phyloP scores from a whole-genome alignment of 1,140 invertebrate species.

The Megalopta genalis region DNA sequence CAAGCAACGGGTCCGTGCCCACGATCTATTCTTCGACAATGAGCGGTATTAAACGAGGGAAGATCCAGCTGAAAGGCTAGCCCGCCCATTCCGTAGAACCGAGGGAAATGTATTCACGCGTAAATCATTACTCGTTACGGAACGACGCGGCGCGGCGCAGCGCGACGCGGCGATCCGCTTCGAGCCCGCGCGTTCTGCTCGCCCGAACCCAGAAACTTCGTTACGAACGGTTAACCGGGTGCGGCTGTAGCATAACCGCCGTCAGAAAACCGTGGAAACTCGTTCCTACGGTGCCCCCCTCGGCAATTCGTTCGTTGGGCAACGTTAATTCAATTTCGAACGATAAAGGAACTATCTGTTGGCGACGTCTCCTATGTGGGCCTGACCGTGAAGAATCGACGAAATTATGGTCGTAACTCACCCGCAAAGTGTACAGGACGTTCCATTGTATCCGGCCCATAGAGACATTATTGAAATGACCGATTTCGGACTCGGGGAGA shows the following conservation, averaged over 20 bases:
- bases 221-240: slow-evolving; percentile 10
- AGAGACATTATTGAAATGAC: neutral
- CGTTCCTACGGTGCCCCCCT: neutral
- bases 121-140: slow-evolving; percentile 49
- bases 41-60: slow-evolving; percentile 13
- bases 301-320: neutral
- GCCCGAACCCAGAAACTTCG: slow-evolving; percentile 9
- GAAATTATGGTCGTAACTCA: neutral
- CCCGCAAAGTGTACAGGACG: neutral
- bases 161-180: too few relatives aligned
- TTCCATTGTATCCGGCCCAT: neutral
- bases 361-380: neutral
- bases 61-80: slow-evolving; percentile 6
- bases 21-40: slow-evolving; percentile 5
- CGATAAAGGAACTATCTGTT: neutral
- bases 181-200: too few relatives aligned
- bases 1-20: neutral
- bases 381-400: neutral
- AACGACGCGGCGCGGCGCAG: neutral
- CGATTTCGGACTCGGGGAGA: too few relatives aligned
- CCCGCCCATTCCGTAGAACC: neutral
- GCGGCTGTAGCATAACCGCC: too few relatives aligned
- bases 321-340: slow-evolving; percentile 6
- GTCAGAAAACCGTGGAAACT: neutral
- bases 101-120: slow-evolving; percentile 25